These are phyloP conservation scores for Hemaris fuciformis DNA, from an alignment of 2,888 invertebrate species.

Conservation along the genomic window DNA sequence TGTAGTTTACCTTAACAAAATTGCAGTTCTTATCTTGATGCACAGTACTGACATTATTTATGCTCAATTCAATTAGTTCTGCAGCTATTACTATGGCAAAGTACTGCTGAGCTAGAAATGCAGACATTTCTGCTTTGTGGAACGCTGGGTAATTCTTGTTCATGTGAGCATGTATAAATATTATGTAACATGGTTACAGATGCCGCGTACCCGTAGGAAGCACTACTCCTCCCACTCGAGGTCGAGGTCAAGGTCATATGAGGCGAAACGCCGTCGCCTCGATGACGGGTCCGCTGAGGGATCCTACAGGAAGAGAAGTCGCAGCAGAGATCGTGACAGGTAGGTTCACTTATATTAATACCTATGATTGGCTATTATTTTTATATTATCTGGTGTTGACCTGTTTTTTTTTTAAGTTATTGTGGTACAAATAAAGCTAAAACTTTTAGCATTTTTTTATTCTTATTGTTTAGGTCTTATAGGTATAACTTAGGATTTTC, in stretches of 20 bases:
- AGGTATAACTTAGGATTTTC: too few species aligned
- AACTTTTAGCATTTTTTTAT: too few species aligned
- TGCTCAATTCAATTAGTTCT: neutral
- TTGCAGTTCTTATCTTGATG: neutral
- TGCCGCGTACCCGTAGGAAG: slow-evolving; percentile 92
- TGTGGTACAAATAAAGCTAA: too few species aligned
- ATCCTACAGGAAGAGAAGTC: slow-evolving; percentile 71
- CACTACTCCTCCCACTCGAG: slow-evolving; percentile 86
- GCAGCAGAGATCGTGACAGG: slow-evolving; percentile 82
- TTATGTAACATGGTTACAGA: slow-evolving; percentile 75
- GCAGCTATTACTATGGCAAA: slow-evolving; percentile 10
- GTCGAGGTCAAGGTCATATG: slow-evolving; percentile 80
- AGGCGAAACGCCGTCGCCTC: slow-evolving; percentile 87
- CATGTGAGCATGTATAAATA: neutral
- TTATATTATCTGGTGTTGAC: too few species aligned
- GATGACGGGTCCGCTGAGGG: slow-evolving; percentile 78
- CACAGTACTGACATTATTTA: neutral
- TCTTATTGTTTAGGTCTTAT: too few species aligned
- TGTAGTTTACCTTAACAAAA: neutral
- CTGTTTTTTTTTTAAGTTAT: too few species aligned
- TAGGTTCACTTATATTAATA: slow-evolving; percentile 48
- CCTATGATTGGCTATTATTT: too few species aligned
- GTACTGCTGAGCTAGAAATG: slow-evolving; percentile 28
- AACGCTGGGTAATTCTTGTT: slow-evolving; percentile 3
- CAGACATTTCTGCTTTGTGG: slow-evolving; percentile 31